A percentile compares a stretch with the other conserved stretches of the same genome.
phyloP scores from a whole-genome alignment of 35 echinoderm and acorn worm genomes.

The Ptychodera flava region DNA sequence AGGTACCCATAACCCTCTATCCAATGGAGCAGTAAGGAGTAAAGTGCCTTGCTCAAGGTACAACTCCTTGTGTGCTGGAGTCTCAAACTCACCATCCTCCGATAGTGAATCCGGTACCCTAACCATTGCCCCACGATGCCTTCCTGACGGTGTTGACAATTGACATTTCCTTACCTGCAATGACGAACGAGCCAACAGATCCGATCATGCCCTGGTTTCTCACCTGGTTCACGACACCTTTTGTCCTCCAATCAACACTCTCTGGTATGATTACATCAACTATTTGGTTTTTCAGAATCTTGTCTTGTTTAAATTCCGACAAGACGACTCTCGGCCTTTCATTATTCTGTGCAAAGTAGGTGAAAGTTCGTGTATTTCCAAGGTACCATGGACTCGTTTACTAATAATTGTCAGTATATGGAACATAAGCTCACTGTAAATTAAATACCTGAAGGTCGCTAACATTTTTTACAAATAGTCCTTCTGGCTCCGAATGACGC shows the following conservation, averaged over 20 bases:
- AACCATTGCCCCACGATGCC: no score
- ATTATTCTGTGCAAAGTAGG: not conserved
- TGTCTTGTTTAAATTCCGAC: not conserved
- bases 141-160: no score
- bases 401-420: not conserved
- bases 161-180: not conserved
- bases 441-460: not conserved
- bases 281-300: not conserved
- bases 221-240: not conserved
- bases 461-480: no score
- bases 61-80: no score
- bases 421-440: not conserved
- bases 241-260: not conserved
- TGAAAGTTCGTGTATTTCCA: not conserved
- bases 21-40: no score
- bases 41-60: no score
- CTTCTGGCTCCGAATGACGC: no score
- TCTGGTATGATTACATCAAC: not conserved
- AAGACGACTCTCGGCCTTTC: not conserved
- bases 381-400: not conserved
- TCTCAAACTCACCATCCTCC: no score
- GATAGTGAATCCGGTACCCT: no score
- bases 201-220: not conserved
- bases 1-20: no score
- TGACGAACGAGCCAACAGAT: not conserved